A percentile compares a stretch with the other conserved stretches of the same genome.
phyloP scores from a whole-genome alignment of 2,797 vertebrate genomes.

The Platalea minor region DNA sequence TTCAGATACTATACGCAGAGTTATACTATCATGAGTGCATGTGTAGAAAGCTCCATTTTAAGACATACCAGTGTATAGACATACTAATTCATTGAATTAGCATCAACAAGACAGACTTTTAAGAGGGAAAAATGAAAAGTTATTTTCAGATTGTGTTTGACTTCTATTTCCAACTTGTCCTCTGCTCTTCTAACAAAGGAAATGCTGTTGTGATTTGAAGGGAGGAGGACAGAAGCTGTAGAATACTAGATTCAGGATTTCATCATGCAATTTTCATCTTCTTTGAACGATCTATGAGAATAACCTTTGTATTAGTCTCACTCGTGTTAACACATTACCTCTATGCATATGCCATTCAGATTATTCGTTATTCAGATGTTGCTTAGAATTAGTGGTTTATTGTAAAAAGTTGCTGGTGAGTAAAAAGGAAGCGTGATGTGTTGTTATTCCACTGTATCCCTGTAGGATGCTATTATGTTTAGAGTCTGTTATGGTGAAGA shows the following conservation, averaged over 20 bases:
- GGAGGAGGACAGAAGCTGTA: background rate
- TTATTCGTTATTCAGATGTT: background rate
- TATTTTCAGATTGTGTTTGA: background rate
- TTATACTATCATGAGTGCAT: background rate
- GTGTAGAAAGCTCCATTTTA: background rate
- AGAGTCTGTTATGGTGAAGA: conserved; percentile 57
- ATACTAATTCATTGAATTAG: background rate
- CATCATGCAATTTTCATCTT: background rate
- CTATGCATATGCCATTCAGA: background rate
- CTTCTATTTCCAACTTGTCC: background rate
- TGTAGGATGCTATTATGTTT: conserved; percentile 33
- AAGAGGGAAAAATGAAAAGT: background rate
- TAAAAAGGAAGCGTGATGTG: conserved; percentile 43
- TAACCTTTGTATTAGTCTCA: background rate
- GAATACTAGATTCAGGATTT: background rate
- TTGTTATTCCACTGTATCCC: conserved; percentile 23
- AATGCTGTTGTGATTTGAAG: background rate
- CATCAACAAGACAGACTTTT: background rate
- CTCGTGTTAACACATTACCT: background rate
- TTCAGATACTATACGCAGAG: background rate
- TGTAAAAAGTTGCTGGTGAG: background rate
- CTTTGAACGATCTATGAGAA: background rate
- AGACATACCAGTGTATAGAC: background rate
- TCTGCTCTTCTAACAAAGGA: background rate
- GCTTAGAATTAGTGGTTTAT: background rate